These are phyloP conservation scores for Ostrea denselamellosa DNA, from an alignment of 1,140 invertebrate species.

Conservation along the genomic window DNA sequence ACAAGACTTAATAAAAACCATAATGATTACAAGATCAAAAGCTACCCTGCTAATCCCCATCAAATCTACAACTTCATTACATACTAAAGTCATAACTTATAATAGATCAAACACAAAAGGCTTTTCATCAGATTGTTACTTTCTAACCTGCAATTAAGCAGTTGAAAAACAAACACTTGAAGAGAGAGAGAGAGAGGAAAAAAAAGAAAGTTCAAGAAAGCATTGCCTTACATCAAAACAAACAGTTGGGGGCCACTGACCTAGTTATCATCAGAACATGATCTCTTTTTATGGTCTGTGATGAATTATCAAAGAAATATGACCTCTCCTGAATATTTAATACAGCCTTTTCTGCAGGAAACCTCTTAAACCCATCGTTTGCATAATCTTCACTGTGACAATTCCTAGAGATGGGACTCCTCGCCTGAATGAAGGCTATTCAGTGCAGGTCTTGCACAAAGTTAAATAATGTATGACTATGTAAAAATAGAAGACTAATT, in stretches of 20 bases:
- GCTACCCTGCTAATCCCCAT: conserved; percentile 20
- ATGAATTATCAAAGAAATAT: conserved; percentile 28
- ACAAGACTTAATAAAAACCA: conserved; percentile 21
- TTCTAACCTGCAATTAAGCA: conserved; percentile 22
- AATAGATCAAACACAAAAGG: conserved; percentile 7
- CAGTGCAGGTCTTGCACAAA: conserved; percentile 7
- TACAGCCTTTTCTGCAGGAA: not conserved
- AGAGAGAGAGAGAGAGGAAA: too few species aligned
- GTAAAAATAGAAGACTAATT: not conserved
- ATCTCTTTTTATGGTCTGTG: conserved; percentile 24
- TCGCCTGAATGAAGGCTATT: not conserved
- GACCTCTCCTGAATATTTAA: conserved; percentile 18
- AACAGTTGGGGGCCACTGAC: conserved; percentile 1
- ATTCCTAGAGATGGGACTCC: not conserved
- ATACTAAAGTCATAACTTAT: conserved; percentile 30
- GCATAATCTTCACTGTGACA: conserved; percentile 21
- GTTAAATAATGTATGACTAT: not conserved
- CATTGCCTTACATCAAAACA: conserved; percentile 25
- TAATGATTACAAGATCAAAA: conserved; percentile 13
- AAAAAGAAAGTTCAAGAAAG: conserved; percentile 15
- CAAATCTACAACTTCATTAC: conserved; percentile 34
- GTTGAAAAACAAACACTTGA: conserved; percentile 25
- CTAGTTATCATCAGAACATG: conserved; percentile 29
- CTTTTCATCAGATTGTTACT: conserved; percentile 31
- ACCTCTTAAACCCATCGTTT: conserved; percentile 14